Evolutionary conservation across 2,888 invertebrate species (phyloP), one percentile per base, ranked within the genome.

Genomic region (Eupithecia pulchellata): DNA sequence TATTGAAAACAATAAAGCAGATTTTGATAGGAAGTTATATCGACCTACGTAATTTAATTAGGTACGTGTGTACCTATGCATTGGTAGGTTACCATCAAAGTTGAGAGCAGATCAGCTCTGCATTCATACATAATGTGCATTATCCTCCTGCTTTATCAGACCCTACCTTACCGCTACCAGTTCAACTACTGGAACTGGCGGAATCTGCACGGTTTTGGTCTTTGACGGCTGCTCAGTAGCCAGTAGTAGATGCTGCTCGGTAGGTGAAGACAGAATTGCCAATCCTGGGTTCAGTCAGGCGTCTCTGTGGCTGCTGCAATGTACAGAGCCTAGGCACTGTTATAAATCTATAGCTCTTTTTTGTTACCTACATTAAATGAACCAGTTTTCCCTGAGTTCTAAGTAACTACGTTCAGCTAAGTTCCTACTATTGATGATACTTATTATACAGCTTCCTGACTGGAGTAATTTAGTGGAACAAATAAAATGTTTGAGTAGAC

Each of bases 61-160:
- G n/a, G n/a, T n/a, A n/a, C n/a, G n/a, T n/a, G n/a, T 25, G 20
- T 52, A 52, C 47, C 75, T 74, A 39, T 39, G 39, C 17, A 39
- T 17, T 17, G 17, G 39, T 39, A 4, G 4, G 0, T 5, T 39
- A 39, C 39, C 6, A 32, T 39, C 17, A 17, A 39, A 39, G 14
- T 17, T 17, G 0, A 17, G 39, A 39, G 39, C 4, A 0, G 17
- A 39, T 39, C 39, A 4, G 14, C 17, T 39, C 14, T 17, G 39
- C 5, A 14, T 17, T 17, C 39, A 39, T 39, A 17, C 8, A 30
- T 4, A 6, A 30, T 32, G 32, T 32, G 9, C 32, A 32, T 32
- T 32, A 8, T 32, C 32, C 32, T 32, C 32, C 3, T 32, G 32
- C 32, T n/a, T n/a, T n/a, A n/a, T n/a, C 34, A 34, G 34, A 13